phyloP scores from a whole-genome alignment of 1,140 invertebrate species.

The Lucilia sericata region DNA sequence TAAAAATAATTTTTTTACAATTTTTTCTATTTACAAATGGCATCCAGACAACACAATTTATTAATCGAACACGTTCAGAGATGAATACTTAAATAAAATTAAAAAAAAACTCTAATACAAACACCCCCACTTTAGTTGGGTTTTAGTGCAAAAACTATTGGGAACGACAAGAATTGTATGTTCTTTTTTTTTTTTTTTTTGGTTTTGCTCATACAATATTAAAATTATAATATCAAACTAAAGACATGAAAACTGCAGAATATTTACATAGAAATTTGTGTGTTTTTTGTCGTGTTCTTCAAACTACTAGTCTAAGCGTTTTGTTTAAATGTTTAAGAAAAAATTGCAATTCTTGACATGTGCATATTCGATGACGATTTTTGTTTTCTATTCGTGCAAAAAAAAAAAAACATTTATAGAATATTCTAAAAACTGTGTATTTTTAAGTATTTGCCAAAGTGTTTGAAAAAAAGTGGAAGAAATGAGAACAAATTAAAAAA shows the following conservation, averaged over 20 bases:
- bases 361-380: not conserved
- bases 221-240: not conserved
- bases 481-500: too few relatives aligned
- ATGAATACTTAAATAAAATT: not conserved
- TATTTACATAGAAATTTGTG: too few relatives aligned
- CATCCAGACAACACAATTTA: not conserved
- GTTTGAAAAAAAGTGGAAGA: too few relatives aligned
- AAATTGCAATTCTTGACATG: conserved; percentile 1
- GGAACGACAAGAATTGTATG: not conserved
- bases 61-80: not conserved
- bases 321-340: not conserved
- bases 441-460: not conserved
- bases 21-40: too few relatives aligned
- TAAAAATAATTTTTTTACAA: too few relatives aligned
- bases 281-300: too few relatives aligned
- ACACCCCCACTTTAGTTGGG: not conserved
- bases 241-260: not conserved
- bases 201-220: not conserved
- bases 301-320: not conserved
- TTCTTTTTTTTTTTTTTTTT: not conserved
- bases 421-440: not conserved
- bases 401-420: not conserved
- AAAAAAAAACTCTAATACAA: not conserved
- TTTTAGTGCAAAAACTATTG: not conserved
- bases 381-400: not conserved